Conservation (phyloP, 2,113 vertebrate genomes). For the Cyphomyrus plagiostoma region DNA sequence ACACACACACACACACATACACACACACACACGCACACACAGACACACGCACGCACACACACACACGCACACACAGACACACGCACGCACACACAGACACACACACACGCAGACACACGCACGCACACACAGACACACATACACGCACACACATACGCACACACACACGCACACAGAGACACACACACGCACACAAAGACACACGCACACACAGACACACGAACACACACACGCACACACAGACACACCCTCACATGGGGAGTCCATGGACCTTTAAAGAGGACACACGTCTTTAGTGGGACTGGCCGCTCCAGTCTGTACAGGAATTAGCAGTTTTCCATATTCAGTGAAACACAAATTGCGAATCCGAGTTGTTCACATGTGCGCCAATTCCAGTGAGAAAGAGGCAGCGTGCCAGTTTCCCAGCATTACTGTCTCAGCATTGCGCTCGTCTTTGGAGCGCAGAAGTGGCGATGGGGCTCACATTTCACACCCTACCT, state of each 20-base stretch:
- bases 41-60: too few species aligned
- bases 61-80: not conserved
- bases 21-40: too few species aligned
- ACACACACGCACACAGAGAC: too few species aligned
- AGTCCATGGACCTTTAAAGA: not conserved
- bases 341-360: not conserved
- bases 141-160: not conserved
- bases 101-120: not conserved
- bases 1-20: not conserved
- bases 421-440: not conserved
- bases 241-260: not conserved
- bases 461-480: not conserved
- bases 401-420: not conserved
- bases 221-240: not conserved
- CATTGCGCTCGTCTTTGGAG: not conserved
- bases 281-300: not conserved
- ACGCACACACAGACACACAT: not conserved
- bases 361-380: not conserved
- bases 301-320: not conserved
- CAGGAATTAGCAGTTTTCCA: not conserved
- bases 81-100: not conserved
- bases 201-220: not conserved
- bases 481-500: constrained; percentile 1
- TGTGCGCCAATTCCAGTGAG: not conserved
- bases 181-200: too few species aligned